Conservation (phyloP, 2,888 invertebrate species). For the Dryobota labecula region DNA sequence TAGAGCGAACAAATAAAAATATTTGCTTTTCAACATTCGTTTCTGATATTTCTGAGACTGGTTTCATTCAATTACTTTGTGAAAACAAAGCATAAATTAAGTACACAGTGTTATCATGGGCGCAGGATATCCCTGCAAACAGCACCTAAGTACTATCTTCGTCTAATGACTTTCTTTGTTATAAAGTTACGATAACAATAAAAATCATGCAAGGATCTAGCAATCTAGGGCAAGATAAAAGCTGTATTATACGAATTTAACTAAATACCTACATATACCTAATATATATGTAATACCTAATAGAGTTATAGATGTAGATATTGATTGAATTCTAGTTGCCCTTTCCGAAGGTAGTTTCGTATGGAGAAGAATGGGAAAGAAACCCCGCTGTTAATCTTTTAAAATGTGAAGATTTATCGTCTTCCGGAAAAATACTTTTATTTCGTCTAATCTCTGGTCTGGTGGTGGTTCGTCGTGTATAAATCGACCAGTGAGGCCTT, state of each 20-base stretch:
- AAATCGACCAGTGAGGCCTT: background rate
- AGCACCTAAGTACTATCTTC: slow-evolving; percentile 15
- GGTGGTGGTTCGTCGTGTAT: too few species aligned
- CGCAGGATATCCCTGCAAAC: slow-evolving; percentile 20
- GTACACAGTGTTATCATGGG: slow-evolving; percentile 27
- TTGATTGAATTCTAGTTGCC: too few species aligned
- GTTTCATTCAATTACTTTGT: background rate
- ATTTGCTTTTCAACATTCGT: background rate
- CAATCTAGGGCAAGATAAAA: slow-evolving; percentile 21
- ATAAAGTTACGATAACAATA: slow-evolving; percentile 7
- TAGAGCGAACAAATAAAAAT: slow-evolving; percentile 13
- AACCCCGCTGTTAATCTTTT: too few species aligned
- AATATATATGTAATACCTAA: too few species aligned
- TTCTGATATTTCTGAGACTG: background rate
- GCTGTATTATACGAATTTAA: slow-evolving; percentile 49
- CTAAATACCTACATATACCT: background rate
- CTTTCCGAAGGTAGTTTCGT: too few species aligned
- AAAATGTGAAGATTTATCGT: background rate
- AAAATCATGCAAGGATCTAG: slow-evolving; percentile 1
- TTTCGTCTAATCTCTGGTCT: background rate
- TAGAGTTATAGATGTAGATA: too few species aligned
- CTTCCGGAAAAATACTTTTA: background rate
- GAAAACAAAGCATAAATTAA: slow-evolving; percentile 13
- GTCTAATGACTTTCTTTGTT: slow-evolving; percentile 20
- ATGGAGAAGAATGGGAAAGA: too few species aligned